Base-by-base conservation (phyloP, 2,113 vertebrate genomes). In the Platycercus adscitus region DNA sequence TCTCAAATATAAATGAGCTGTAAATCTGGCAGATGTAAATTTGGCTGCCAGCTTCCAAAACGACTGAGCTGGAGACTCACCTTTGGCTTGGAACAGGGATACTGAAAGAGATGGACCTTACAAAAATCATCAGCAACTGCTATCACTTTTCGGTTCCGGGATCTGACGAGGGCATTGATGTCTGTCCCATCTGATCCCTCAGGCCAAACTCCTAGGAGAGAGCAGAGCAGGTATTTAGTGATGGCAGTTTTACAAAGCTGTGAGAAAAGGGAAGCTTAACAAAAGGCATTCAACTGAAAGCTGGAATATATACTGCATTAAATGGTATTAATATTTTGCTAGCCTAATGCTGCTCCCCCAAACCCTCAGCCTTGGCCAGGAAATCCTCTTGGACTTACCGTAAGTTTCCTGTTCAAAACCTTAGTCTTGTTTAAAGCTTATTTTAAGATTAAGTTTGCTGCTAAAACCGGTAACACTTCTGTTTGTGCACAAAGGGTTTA, bases 171-270 rank as follows among this genome's bases (percentile, higher is more conserved):
- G 13, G 99, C 99, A 25, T 99, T 99, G 97, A 99, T 99, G 93
- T 99, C 99, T 17, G 99, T 99, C 28, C 99, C 99, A 23, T 99
- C 99, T 1, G 99, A 99, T 18, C 99, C 99, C 97, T 99, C 99
- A 0, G 99, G 99, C 99, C 99, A 99, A 83, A 99, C 99, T 70
- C 99, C 99, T 99, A 95, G 23, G 28, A 95, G 9, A 89, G 2
- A 84, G 26, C 9, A 76, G 52, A 33, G 86, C 5, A 83, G 14
- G 37, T 60, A 49, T 53, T 87, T 35, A 80, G 49, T 13, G n/a
- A 80, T 4, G 7, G 61, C 18, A 89, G 58, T 41, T 77, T 87
- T 52, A 88, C 75, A 94, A 93, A 46, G n/a, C 5, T 75, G 53
- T 58, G 41, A 93, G 21, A 82, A 76, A 72, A 69, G 14, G 25